Evolutionary conservation across 2,888 invertebrate genomes (phyloP).

Genomic region (Tenthredo notha): DNA sequence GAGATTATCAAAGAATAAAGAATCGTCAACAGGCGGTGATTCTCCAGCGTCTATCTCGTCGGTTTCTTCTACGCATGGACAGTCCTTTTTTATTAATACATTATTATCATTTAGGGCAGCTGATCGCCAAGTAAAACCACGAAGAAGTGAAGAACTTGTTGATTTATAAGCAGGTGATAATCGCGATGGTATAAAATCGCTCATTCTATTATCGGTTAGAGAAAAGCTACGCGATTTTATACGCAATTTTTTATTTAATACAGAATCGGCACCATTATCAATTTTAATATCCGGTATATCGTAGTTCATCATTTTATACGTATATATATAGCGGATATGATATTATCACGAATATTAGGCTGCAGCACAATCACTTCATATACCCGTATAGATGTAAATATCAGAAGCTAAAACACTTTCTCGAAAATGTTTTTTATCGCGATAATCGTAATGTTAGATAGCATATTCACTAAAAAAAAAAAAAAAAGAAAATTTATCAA

Average conservation of each 20-base stretch:
- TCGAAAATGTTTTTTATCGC: background rate
- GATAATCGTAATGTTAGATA: background rate
- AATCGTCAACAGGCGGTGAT: constrained; percentile 74
- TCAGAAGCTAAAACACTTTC: too few species aligned
- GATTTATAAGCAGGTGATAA: constrained; percentile 69
- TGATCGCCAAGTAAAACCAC: background rate
- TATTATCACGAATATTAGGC: too few species aligned
- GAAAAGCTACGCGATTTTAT: background rate
- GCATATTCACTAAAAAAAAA: background rate
- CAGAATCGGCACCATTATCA: background rate
- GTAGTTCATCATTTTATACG: background rate
- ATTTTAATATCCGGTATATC: background rate
- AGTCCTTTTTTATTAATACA: constrained; percentile 46
- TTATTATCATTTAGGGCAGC: constrained; percentile 34
- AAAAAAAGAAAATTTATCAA: background rate
- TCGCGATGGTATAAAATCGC: constrained; percentile 65
- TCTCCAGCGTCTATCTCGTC: constrained; percentile 73
- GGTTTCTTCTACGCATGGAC: constrained; percentile 51
- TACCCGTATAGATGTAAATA: too few species aligned
- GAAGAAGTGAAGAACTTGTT: constrained; percentile 56
- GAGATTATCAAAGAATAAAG: constrained; percentile 75
- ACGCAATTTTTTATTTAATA: background rate
- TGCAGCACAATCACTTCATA: background rate
- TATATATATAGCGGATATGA: background rate
- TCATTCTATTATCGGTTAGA: constrained; percentile 57